Evolutionary conservation across 1,140 invertebrate species (phyloP).

Genomic region (Copidosoma floridanum): DNA sequence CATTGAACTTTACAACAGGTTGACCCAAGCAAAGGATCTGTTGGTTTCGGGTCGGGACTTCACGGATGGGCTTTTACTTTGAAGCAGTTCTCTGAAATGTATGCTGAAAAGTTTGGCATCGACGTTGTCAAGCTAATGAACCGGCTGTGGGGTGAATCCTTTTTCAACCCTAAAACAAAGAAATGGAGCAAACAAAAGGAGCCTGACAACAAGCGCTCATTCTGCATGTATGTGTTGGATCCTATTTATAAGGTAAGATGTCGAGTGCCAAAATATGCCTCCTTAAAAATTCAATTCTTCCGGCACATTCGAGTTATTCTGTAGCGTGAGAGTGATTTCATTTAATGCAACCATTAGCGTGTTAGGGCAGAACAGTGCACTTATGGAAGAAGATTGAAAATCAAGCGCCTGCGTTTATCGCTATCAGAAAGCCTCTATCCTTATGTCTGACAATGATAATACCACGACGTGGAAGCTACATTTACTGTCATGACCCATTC

Average conservation of each 20-base stretch:
- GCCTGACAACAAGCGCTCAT: conserved; percentile 90
- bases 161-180: conserved; percentile 96
- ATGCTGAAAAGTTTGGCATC: conserved; percentile 97
- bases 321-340: conserved; percentile 40
- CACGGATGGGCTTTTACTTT: conserved; percentile 99
- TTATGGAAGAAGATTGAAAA: conserved; percentile 55
- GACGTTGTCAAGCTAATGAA: conserved; percentile 97
- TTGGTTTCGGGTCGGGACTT: conserved; percentile 98
- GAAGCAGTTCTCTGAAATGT: conserved; percentile 99
- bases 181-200: conserved; percentile 95
- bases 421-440: conserved; percentile 66
- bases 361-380: conserved; percentile 56
- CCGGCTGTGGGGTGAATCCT: conserved; percentile 95
- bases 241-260: conserved; percentile 97
- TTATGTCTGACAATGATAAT: conserved; percentile 63
- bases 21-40: conserved; percentile 95
- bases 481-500: too few species aligned
- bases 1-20: conserved; percentile 58
- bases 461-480: conserved; percentile 54
- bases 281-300: conserved; percentile 42
- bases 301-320: conserved; percentile 57
- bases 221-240: conserved; percentile 97
- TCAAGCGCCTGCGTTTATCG: conserved; percentile 53
- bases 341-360: too few species aligned
- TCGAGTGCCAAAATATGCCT: too few species aligned